These are phyloP conservation scores for Mesoligia furuncula DNA, from an alignment of 2,888 invertebrate species.

Conservation along the genomic window DNA sequence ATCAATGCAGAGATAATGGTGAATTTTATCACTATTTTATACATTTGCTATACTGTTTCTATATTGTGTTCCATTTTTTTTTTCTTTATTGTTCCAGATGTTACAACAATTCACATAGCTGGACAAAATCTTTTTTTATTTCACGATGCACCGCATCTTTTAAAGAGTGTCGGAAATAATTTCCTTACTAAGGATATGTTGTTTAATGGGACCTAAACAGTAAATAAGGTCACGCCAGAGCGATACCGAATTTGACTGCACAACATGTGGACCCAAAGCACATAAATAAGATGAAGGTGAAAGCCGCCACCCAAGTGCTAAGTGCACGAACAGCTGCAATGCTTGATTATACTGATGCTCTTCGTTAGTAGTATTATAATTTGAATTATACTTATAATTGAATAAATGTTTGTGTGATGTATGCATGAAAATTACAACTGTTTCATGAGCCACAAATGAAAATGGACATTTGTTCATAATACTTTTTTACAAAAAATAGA, in stretches of 20 bases:
- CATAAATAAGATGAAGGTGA: not conserved
- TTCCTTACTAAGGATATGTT: slow-evolving; percentile 3
- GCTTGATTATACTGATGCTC: not conserved
- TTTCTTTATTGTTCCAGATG: not conserved
- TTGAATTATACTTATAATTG: not conserved
- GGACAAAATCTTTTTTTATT: not conserved
- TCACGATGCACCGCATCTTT: slow-evolving; percentile 5
- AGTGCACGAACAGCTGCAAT: slow-evolving; percentile 7
- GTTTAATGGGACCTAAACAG: not conserved
- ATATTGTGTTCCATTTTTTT: slow-evolving; percentile 15
- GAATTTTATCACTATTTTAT: not conserved
- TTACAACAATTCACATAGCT: not conserved
- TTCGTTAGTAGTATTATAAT: not conserved
- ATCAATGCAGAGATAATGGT: slow-evolving; percentile 14
- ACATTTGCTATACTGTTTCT: not conserved
- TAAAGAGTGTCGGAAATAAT: not conserved
- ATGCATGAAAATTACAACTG: not conserved
- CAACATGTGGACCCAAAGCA: slow-evolving; percentile 17
- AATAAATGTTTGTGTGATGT: not conserved
- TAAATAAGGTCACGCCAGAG: slow-evolving; percentile 26
- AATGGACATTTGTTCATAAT: not conserved
- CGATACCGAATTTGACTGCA: slow-evolving; percentile 24
- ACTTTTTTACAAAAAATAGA: not conserved
- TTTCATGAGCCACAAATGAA: not conserved
- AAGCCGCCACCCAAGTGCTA: not conserved